Evolutionary conservation across 2,888 invertebrate species (phyloP).

Genomic region (Teleogryllus oceanicus): DNA sequence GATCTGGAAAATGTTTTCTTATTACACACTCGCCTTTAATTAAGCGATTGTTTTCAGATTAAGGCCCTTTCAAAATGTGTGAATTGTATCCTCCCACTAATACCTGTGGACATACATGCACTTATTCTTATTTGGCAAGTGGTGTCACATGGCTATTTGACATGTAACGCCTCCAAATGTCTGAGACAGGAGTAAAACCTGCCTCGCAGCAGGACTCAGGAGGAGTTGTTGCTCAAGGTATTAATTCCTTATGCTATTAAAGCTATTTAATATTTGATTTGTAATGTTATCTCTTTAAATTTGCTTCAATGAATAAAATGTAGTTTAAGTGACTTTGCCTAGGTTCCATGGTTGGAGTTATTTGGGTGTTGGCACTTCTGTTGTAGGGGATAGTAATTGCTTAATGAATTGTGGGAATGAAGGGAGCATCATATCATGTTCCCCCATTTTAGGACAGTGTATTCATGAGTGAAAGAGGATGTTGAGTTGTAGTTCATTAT

Average conservation of each 20-base stretch:
- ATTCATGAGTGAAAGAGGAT: too few relatives aligned
- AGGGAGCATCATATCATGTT: constrained; percentile 1
- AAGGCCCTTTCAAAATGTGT: constrained; percentile 1
- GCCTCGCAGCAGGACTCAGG: constrained; percentile 37
- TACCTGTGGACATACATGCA: background rate
- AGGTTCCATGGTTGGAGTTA: background rate
- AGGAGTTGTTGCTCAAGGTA: constrained; percentile 34
- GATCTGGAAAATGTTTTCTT: too few relatives aligned
- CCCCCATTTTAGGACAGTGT: background rate
- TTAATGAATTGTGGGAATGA: constrained; percentile 18
- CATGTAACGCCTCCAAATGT: constrained; percentile 39
- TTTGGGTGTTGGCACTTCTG: constrained; percentile 6
- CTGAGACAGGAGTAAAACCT: constrained; percentile 38
- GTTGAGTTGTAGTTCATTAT: too few relatives aligned
- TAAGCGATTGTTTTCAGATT: too few relatives aligned
- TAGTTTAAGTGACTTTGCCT: background rate
- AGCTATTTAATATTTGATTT: background rate
- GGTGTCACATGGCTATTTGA: constrained; percentile 32
- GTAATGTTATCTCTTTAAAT: background rate
- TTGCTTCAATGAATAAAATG: background rate
- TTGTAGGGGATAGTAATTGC: background rate
- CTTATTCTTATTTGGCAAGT: constrained; percentile 22
- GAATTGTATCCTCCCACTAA: too few relatives aligned
- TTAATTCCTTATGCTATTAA: background rate
- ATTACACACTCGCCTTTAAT: too few relatives aligned